A percentile compares a stretch with the other conserved stretches of the same genome.
Conservation (phyloP, 2,113 vertebrate species). For the Dasyornis broadbenti region DNA sequence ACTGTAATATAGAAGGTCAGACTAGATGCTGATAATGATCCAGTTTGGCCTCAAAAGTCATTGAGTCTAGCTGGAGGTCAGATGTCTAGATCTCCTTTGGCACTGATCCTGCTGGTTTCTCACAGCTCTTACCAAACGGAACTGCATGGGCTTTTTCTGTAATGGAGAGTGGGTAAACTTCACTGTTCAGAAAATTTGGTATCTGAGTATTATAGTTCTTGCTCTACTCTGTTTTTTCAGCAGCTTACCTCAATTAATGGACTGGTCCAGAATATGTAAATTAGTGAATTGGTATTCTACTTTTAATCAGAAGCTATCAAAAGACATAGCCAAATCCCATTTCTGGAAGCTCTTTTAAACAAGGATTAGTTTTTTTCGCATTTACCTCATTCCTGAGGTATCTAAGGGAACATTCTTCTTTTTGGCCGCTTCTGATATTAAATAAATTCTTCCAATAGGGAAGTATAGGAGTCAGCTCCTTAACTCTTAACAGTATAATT, state of each 20-base stretch:
- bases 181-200: not conserved
- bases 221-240: not conserved
- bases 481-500: not conserved
- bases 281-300: not conserved
- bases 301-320: not conserved
- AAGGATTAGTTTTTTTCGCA: not conserved
- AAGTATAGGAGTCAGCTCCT: not conserved
- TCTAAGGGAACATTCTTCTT: not conserved
- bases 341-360: not conserved
- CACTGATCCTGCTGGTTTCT: not conserved
- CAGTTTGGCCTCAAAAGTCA: not conserved
- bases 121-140: not conserved
- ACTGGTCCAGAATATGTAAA: not conserved
- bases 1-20: not conserved
- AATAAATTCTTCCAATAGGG: not conserved
- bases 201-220: not conserved
- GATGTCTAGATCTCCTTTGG: not conserved
- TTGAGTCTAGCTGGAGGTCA: not conserved
- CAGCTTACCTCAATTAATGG: not conserved
- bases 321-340: not conserved
- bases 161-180: not conserved
- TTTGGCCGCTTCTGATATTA: not conserved
- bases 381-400: not conserved
- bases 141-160: not conserved
- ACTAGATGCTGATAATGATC: not conserved